These are phyloP conservation scores for Arctopsyche grandis DNA, from an alignment of 1,140 invertebrate species.

Conservation along the genomic window DNA sequence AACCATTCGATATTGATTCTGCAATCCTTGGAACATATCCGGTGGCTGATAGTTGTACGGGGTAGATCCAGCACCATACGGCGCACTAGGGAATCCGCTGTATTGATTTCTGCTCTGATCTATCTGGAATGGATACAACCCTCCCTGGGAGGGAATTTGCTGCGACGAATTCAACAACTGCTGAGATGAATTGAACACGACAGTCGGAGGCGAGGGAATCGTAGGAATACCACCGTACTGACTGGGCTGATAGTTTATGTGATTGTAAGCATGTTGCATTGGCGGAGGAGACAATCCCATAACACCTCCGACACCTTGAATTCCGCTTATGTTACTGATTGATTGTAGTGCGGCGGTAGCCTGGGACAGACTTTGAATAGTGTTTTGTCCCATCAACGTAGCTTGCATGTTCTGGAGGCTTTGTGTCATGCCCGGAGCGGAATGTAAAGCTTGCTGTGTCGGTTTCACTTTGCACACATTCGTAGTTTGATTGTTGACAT, in stretches of 20 bases:
- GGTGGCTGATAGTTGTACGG: slow-evolving; percentile 71
- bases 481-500: slow-evolving; percentile 57
- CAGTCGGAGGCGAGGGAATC: slow-evolving; percentile 82
- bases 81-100: slow-evolving; percentile 63
- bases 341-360: slow-evolving; percentile 48
- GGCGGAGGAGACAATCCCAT: slow-evolving; percentile 68
- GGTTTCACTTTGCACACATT: slow-evolving; percentile 67
- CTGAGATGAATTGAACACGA: slow-evolving; percentile 81
- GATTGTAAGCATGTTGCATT: slow-evolving; percentile 63
- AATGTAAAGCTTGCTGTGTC: slow-evolving; percentile 60
- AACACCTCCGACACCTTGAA: slow-evolving; percentile 51
- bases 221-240: slow-evolving; percentile 82
- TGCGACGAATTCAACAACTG: slow-evolving; percentile 75
- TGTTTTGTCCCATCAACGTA: slow-evolving; percentile 50
- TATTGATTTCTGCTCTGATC: slow-evolving; percentile 65
- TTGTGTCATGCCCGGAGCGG: slow-evolving; percentile 43
- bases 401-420: slow-evolving; percentile 54
- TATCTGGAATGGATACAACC: slow-evolving; percentile 68
- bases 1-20: slow-evolving; percentile 79
- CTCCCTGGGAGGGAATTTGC: slow-evolving; percentile 78
- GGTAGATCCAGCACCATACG: slow-evolving; percentile 64
- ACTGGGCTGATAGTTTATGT: slow-evolving; percentile 63
- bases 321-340: slow-evolving; percentile 42
- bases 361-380: slow-evolving; percentile 43
- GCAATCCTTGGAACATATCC: slow-evolving; percentile 83